These are phyloP conservation scores for Dendronephthya gigantea DNA, from an alignment of 64 coral and sea anemone species.

Conservation along the genomic window DNA sequence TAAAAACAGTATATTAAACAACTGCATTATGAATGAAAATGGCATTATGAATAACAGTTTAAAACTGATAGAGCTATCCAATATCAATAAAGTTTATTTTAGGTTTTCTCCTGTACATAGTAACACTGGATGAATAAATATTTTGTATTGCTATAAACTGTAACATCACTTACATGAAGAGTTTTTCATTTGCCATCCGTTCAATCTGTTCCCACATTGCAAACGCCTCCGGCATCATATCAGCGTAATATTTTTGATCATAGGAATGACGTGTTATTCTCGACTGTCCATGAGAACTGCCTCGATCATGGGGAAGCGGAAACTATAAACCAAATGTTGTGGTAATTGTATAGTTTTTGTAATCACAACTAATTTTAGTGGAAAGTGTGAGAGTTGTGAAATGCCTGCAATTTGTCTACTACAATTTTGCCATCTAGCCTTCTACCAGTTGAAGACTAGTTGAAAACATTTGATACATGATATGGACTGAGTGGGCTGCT, in stretches of 20 bases:
- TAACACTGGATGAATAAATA: too few relatives aligned
- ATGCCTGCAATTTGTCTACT: too few relatives aligned
- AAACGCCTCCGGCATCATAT: conserved; percentile 28
- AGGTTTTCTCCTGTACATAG: background rate
- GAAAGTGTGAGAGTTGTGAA: too few relatives aligned
- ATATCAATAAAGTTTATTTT: too few relatives aligned
- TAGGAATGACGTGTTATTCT: conserved; percentile 39
- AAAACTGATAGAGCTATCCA: too few relatives aligned
- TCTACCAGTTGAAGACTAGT: too few relatives aligned
- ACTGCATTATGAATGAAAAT: background rate
- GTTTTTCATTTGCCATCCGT: background rate
- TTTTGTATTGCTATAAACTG: too few relatives aligned
- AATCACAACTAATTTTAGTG: too few relatives aligned
- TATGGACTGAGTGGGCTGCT: too few relatives aligned
- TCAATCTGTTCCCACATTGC: conserved; percentile 3
- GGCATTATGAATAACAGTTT: background rate
- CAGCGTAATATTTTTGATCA: conserved; percentile 14
- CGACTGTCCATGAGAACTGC: conserved; percentile 43
- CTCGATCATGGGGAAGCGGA: conserved; percentile 27
- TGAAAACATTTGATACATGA: too few relatives aligned
- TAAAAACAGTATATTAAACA: background rate
- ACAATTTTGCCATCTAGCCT: too few relatives aligned
- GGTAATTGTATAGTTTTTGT: too few relatives aligned
- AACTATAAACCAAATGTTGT: conserved; percentile 23
- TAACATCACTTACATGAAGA: background rate